phyloP scores from a whole-genome alignment of 2,797 vertebrate genomes.

The Arrhamphus sclerolepis region DNA sequence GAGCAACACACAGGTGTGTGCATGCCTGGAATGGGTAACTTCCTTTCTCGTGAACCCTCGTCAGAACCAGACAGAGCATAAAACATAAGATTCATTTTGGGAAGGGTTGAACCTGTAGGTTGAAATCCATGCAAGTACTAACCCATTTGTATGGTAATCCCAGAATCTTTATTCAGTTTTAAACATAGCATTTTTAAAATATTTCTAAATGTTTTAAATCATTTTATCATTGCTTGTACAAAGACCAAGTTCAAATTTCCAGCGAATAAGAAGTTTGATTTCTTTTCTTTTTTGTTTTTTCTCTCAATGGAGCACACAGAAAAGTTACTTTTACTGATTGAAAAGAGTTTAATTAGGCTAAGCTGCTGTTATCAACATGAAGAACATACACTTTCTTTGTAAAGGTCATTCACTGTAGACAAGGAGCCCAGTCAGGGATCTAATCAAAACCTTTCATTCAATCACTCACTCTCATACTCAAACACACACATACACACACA shows the following conservation, averaged over 20 bases:
- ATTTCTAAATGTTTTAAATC: slow-evolving; percentile 6
- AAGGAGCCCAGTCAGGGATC: slow-evolving; percentile 30
- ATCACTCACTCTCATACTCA: not conserved
- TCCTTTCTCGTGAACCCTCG: slow-evolving; percentile 25
- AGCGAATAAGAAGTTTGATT: slow-evolving; percentile 29
- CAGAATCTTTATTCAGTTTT: slow-evolving; percentile 7
- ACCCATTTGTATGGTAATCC: slow-evolving; percentile 12
- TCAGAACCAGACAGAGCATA: slow-evolving; percentile 17
- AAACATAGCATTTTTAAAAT: slow-evolving; percentile 11
- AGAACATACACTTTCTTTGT: slow-evolving; percentile 36
- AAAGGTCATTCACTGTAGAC: slow-evolving; percentile 30
- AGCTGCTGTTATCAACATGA: slow-evolving; percentile 46
- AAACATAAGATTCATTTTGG: slow-evolving; percentile 31
- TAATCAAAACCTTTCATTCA: slow-evolving; percentile 42
- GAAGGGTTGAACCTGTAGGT: slow-evolving; percentile 25
- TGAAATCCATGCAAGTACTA: slow-evolving; percentile 44
- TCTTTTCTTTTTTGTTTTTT: too few relatives aligned
- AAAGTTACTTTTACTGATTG: slow-evolving; percentile 42
- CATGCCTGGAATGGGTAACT: slow-evolving; percentile 72
- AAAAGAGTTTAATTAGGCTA: slow-evolving; percentile 42
- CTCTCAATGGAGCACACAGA: slow-evolving; percentile 23
- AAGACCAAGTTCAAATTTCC: slow-evolving; percentile 19
- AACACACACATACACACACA: slow-evolving; percentile 14
- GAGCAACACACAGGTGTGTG: slow-evolving; percentile 48
- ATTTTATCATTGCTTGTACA: slow-evolving; percentile 51